Evolutionary conservation across 2,113 vertebrate genomes (phyloP).

Genomic region (Benitochromis conjunctus): DNA sequence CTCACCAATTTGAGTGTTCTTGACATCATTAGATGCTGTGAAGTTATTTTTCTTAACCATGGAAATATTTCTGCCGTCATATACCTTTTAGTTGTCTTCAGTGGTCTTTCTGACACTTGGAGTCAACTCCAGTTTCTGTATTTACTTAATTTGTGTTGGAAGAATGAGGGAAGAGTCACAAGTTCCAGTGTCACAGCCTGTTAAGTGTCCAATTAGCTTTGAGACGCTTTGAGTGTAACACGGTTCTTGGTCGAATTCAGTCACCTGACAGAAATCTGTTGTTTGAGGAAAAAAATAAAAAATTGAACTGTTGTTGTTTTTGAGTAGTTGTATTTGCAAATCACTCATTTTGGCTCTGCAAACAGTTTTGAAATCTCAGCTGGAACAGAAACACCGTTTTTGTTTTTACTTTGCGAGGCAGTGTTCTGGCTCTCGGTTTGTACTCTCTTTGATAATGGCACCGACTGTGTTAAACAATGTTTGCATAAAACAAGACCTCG

Average conservation of each 20-base stretch:
- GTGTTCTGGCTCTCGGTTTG: conserved; percentile 1
- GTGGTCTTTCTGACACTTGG: background rate
- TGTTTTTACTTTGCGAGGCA: background rate
- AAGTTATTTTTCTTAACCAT: background rate
- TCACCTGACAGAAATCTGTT: background rate
- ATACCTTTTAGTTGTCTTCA: background rate
- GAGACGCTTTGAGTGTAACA: background rate
- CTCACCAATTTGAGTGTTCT: fast-evolving
- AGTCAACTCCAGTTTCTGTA: background rate
- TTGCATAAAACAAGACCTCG: conserved; percentile 26
- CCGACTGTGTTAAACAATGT: conserved; percentile 38
- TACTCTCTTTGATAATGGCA: conserved; percentile 10
- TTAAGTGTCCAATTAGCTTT: background rate
- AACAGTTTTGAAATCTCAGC: background rate
- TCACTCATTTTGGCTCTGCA: background rate
- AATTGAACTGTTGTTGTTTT: background rate
- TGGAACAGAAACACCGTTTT: background rate
- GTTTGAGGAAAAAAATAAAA: background rate
- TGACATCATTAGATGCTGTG: background rate
- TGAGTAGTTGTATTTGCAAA: background rate
- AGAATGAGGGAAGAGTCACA: background rate
- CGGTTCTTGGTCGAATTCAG: background rate
- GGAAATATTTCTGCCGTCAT: background rate
- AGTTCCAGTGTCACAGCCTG: background rate
- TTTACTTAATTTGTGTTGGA: background rate